Conservation (phyloP, 2,113 vertebrate genomes). For the Siniperca knerii region DNA sequence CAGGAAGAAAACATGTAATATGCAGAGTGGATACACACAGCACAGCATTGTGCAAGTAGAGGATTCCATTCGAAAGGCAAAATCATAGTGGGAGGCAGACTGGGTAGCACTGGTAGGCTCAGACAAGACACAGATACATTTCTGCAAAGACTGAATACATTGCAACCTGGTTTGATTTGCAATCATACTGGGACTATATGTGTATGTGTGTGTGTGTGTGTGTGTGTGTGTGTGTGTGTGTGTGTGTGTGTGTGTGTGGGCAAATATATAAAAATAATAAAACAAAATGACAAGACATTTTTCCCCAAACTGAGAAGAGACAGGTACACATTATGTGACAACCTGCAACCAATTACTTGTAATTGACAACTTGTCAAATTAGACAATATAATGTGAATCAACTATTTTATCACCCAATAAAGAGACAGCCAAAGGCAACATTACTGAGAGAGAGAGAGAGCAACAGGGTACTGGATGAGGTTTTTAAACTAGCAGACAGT, state of each 20-base stretch:
- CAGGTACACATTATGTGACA: not conserved
- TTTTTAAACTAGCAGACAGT: not conserved
- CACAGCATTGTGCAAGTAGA: not conserved
- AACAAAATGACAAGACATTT: not conserved
- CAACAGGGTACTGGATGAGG: not conserved
- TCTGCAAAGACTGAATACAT: not conserved
- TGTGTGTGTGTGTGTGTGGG: not conserved
- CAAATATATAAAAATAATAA: not conserved
- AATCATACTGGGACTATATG: too few relatives aligned
- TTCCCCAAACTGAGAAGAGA: not conserved
- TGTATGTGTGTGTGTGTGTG: not conserved
- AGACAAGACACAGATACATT: not conserved
- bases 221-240: not conserved
- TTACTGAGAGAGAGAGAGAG: not conserved
- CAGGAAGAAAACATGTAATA: not conserved
- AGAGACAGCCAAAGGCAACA: not conserved
- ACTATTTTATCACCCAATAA: not conserved
- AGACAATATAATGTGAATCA: not conserved
- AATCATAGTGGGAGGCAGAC: slow-evolving; percentile 25
- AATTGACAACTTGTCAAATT: not conserved
- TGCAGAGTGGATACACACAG: not conserved
- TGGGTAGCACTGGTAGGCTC: not conserved
- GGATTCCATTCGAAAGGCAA: slow-evolving; percentile 8
- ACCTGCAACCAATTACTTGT: not conserved
- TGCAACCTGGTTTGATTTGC: not conserved